These are phyloP conservation scores for Bergia puertoricense DNA, from an alignment of 92 coral and sea anemone species.

Conservation along the genomic window DNA sequence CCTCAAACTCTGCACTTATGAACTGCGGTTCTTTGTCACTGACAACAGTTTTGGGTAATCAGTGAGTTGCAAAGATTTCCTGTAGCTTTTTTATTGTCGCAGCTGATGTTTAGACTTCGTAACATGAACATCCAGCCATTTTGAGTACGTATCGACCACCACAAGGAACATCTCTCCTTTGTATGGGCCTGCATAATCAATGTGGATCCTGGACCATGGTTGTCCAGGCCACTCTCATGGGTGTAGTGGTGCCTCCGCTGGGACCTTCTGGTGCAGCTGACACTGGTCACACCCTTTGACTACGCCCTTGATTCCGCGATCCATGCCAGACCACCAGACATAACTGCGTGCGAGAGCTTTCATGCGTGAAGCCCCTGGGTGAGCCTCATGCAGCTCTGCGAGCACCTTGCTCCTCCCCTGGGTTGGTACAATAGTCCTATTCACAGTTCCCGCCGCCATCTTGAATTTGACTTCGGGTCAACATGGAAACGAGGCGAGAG, in stretches of 20 bases:
- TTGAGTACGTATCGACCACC: constrained; percentile 3
- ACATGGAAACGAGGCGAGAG: too few species aligned
- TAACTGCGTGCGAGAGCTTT: constrained; percentile 19
- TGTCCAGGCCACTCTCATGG: not conserved
- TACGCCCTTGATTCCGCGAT: not conserved
- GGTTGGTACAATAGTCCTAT: constrained; percentile 8
- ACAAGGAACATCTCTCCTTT: constrained; percentile 21
- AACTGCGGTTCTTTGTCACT: too few species aligned
- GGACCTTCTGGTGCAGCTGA: constrained; percentile 29
- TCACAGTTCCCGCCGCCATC: too few species aligned
- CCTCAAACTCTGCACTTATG: too few species aligned
- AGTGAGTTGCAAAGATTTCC: too few species aligned
- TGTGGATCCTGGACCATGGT: constrained; percentile 32
- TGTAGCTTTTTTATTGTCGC: too few species aligned
- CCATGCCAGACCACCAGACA: constrained; percentile 23
- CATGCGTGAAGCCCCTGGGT: constrained; percentile 33
- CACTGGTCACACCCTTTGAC: constrained; percentile 19
- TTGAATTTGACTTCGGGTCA: too few species aligned
- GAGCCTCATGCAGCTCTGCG: not conserved
- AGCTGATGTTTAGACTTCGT: too few species aligned
- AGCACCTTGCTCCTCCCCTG: not conserved
- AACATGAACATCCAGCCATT: constrained; percentile 8
- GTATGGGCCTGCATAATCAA: constrained; percentile 37
- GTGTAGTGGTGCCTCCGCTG: constrained; percentile 1
- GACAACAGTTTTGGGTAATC: too few species aligned